Base-by-base conservation (phyloP, 1,140 invertebrate genomes). In the Bombyx mandarina region DNA sequence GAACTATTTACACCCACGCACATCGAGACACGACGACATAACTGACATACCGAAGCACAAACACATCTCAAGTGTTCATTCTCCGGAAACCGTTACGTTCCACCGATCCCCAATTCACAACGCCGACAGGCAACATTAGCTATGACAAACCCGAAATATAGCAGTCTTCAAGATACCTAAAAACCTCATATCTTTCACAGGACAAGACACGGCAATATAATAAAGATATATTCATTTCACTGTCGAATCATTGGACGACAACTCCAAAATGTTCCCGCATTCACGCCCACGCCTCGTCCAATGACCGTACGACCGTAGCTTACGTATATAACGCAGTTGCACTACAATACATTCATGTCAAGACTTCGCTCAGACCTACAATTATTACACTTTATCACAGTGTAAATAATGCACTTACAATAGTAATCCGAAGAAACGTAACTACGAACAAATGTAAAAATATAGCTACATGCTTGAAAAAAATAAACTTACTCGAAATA, bases 371-470 rank as follows among this genome's bases (percentile, higher is more conserved):
- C 79, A 66, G 56, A 67, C 65, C 74, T 76, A 71, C 66, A 63
- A 60, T 66, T 71, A 75, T 82, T 83, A 85, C 80, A 85, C 74
- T 58, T 76, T 82, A 86, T 86, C 82, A 86, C 83, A 85, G 82
- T 83, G 80, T 83, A 84, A 77, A 81, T 83, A 86, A 85, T 82
- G 83, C 82, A 86, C 83, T 79, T 82, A 85, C 56, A 43, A 50
- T 51, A 63, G 51, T 35, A 35, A 35, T 35, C 26, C 26, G 26
- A 35, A 35, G 26, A 35, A 35, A 35, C 26, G 26, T 35, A 35
- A 35, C 26, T 35, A 35, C 26, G 26, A 35, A 35, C 26, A 35
- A 35, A 35, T 35, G 26, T 35, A 35, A 35, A 35, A 35, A 35
- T 35, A 35, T 35, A 35, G 26, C 26, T 35, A 35, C 2, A 3